Evolutionary conservation across 2,113 vertebrate genomes (phyloP).

Genomic region (Chaetodon auriga): DNA sequence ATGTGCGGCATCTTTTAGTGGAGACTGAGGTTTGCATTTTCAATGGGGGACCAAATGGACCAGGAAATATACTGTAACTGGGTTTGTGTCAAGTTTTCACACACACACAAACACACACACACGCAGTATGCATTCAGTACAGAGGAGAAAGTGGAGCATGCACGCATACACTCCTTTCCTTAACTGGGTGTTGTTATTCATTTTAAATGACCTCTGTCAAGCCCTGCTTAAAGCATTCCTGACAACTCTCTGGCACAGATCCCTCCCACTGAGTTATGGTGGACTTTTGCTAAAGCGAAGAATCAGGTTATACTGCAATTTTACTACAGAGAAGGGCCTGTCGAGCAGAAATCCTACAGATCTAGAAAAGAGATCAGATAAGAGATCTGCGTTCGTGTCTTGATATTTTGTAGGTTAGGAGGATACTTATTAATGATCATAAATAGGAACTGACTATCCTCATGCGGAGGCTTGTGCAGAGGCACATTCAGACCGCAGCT

Average conservation of each 20-base stretch:
- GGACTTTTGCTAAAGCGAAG: background rate
- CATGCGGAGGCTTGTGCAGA: background rate
- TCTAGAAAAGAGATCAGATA: background rate
- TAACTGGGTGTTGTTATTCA: background rate
- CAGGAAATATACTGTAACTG: background rate
- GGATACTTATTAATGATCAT: background rate
- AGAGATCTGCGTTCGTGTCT: background rate
- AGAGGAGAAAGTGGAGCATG: background rate
- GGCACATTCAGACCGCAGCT: background rate
- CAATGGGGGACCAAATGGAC: background rate
- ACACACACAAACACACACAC: background rate
- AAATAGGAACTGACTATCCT: background rate
- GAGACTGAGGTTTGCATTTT: slow-evolving; percentile 14
- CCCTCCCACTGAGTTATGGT: background rate
- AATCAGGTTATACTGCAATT: background rate
- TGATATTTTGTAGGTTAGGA: background rate
- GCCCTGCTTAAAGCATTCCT: background rate
- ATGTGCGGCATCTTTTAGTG: slow-evolving; percentile 29
- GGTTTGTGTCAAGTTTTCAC: background rate
- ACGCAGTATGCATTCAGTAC: background rate
- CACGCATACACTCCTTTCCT: background rate
- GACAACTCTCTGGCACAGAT: background rate
- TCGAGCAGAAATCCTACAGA: no score
- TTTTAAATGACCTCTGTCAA: background rate
- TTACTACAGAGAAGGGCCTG: background rate